Conservation (phyloP, 2,888 invertebrate genomes). For the Stenurella melanura region DNA sequence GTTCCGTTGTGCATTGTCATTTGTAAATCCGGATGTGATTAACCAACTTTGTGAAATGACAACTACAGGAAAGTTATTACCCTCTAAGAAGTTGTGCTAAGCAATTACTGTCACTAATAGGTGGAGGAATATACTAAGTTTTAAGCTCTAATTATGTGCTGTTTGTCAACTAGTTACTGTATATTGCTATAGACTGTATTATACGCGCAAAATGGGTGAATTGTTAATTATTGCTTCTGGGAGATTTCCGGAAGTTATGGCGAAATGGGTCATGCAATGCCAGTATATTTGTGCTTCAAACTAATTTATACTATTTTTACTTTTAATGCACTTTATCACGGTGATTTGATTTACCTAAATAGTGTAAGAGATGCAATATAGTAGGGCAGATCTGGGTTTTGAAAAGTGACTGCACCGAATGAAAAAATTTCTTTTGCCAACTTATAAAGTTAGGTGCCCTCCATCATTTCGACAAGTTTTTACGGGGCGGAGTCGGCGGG, state of each 20-base stretch:
- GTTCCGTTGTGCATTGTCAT: slow-evolving; percentile 39
- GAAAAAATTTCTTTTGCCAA: too few relatives aligned
- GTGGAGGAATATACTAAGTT: slow-evolving; percentile 32
- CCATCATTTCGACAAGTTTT: too few relatives aligned
- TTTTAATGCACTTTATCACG: too few relatives aligned
- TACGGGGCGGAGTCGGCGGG: too few relatives aligned
- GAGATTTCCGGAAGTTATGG: background rate
- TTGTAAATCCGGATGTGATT: slow-evolving; percentile 43
- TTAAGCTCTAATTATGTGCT: slow-evolving; percentile 35
- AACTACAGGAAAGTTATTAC: slow-evolving; percentile 42
- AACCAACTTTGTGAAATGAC: slow-evolving; percentile 40
- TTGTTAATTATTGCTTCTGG: slow-evolving; percentile 3
- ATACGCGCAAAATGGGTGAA: slow-evolving; percentile 2
- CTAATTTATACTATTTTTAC: background rate
- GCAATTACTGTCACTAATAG: slow-evolving; percentile 45
- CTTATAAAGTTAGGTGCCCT: too few relatives aligned
- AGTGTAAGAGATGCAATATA: too few relatives aligned
- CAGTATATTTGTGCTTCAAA: background rate
- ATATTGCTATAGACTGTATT: slow-evolving; percentile 11
- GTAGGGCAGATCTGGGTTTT: too few relatives aligned
- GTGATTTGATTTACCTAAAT: too few relatives aligned
- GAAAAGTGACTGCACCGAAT: too few relatives aligned
- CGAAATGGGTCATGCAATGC: background rate
- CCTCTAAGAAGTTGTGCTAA: slow-evolving; percentile 37
- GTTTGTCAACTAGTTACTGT: slow-evolving; percentile 35